Evolutionary conservation across 2,113 vertebrate species (phyloP).

Genomic region (Podiceps cristatus): DNA sequence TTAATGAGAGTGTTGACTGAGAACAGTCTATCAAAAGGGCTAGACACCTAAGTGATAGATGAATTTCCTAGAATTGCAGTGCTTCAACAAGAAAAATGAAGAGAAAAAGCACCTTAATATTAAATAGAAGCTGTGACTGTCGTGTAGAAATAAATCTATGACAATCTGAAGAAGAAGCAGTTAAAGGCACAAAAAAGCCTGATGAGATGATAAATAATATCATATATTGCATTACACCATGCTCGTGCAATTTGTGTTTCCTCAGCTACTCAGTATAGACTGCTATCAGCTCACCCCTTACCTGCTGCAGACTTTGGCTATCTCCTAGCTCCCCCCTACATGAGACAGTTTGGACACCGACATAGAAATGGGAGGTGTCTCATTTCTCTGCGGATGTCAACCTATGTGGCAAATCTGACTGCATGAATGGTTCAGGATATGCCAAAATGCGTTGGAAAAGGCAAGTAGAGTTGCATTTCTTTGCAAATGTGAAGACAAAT

Average conservation of each 20-base stretch:
- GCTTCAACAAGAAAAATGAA: background rate
- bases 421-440: background rate
- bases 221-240: background rate
- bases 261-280: background rate
- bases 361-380: background rate
- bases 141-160: background rate
- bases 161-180: constrained; percentile 20
- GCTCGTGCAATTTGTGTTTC: background rate
- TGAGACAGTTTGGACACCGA: background rate
- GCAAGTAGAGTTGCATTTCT: background rate
- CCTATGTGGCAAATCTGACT: background rate
- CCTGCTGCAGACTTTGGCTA: background rate
- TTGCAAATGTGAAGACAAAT: background rate
- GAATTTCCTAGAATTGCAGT: background rate
- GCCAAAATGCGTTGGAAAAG: background rate
- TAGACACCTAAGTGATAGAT: background rate
- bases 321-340: background rate
- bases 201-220: constrained; percentile 22
- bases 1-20: background rate
- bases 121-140: background rate
- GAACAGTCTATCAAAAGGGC: background rate
- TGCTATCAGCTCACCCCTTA: background rate
- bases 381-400: background rate
- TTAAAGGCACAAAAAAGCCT: background rate
- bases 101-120: background rate